Base-by-base conservation (phyloP, 2,888 invertebrate genomes). In the Galerucella pusilla region DNA sequence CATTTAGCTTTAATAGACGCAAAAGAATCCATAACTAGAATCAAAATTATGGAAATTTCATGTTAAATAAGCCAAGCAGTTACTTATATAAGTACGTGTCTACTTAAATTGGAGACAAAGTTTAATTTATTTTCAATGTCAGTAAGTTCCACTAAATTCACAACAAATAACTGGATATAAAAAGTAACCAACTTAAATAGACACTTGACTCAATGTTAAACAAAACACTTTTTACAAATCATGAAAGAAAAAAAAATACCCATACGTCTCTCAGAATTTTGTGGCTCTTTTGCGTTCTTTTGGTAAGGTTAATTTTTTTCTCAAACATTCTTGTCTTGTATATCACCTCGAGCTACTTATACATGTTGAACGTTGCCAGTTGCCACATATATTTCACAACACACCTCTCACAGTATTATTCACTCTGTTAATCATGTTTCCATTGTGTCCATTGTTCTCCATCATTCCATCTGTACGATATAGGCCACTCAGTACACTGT, bases 401-500 rank as follows among this genome's bases (percentile, higher is more conserved):
- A 72, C 66, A 66, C 67, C 66, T 60, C 72, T 66, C 72, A 71
- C 72, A 72, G 42, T 72, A 46, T 66, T 66, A 12, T 3, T 82
- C 82, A 82, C 80, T 80, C 77, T 83, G 84, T 84, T 83, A 84
- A 84, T 84, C 83, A 84, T 83, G 80, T 83, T 80, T 85, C 83
- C 83, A 84, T 84, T 84, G 84, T 85, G 85, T 81, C 84, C 86
- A 76, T 86, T 65, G 20, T 65, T 20, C 46, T 45, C 46, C 64
- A 65, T 65, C 14, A 65, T 2, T 86, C 85, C 86, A 87, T 86
- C 84, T 86, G 86, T 87, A 86, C 85, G 83, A 16, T 65, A 14
- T 65, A 46, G 45, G 45, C 64, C 64, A 20, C 46, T 65, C 20
- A 16, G 46, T 65, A 46, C 20, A 20, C 46, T 9, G 35, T 14